These are phyloP conservation scores for Oostethus manadensis DNA, from an alignment of 2,113 vertebrate genomes.

Conservation along the genomic window DNA sequence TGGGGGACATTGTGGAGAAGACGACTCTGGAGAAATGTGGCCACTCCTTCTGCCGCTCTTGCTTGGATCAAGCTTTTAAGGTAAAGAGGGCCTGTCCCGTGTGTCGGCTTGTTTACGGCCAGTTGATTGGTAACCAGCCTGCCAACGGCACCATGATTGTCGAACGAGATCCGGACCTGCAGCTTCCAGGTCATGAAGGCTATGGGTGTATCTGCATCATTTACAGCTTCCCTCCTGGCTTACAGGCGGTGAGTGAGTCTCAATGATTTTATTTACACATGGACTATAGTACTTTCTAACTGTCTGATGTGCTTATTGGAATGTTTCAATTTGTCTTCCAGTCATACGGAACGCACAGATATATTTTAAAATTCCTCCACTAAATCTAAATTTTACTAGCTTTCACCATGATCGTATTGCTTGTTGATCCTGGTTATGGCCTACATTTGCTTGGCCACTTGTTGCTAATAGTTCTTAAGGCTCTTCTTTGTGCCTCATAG, in stretches of 20 bases:
- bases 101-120: slow-evolving; percentile 89
- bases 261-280: no score
- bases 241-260: slow-evolving; percentile 80
- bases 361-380: no score
- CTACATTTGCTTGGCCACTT: no score
- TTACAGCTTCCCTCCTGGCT: slow-evolving; percentile 91
- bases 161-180: slow-evolving; percentile 81
- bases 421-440: no score
- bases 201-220: slow-evolving; percentile 92
- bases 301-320: no score
- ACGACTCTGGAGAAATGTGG: slow-evolving; percentile 87
- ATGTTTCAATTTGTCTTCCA: no score
- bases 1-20: slow-evolving; percentile 87
- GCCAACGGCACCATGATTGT: slow-evolving; percentile 90
- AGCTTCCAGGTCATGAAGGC: slow-evolving; percentile 87
- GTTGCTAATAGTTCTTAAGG: no score
- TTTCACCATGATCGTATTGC: no score
- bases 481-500: no score
- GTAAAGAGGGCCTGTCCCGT: slow-evolving; percentile 91
- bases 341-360: no score
- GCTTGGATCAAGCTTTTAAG: slow-evolving; percentile 88
- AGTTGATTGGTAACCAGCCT: slow-evolving; percentile 90
- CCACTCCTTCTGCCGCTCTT: slow-evolving; percentile 86
- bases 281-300: no score
- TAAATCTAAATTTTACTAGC: no score